A percentile compares a stretch with the other conserved stretches of the same genome.
phyloP scores from a whole-genome alignment of 2,797 vertebrate genomes.

The Lacerta bilineata region DNA sequence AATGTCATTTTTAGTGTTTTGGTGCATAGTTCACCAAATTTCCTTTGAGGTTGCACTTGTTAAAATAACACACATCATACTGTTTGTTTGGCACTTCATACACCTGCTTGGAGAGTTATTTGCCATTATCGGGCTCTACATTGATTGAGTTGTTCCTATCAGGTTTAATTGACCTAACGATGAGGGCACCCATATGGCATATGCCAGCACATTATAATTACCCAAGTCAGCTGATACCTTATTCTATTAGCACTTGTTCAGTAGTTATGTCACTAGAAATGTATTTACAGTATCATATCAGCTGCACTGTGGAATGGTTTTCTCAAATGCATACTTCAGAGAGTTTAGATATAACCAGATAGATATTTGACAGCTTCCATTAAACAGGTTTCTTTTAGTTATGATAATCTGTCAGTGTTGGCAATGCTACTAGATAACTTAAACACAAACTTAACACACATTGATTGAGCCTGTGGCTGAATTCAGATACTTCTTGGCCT shows the following conservation, averaged over 20 bases:
- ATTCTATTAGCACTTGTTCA: constrained; percentile 62
- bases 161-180: constrained; percentile 71
- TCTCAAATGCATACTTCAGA: neutral
- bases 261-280: constrained; percentile 27
- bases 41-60: constrained; percentile 55
- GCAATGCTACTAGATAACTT: neutral
- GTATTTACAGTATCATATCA: constrained; percentile 31
- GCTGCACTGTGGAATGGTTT: constrained; percentile 62
- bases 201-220: constrained; percentile 61
- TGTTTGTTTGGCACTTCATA: neutral
- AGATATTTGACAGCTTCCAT: neutral
- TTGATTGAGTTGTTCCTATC: constrained; percentile 54
- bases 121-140: constrained; percentile 63
- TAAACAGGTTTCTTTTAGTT: neutral
- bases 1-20: constrained; percentile 67
- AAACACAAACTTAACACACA: neutral
- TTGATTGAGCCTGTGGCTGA: neutral
- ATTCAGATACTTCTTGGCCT: neutral
- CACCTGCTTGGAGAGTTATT: constrained; percentile 32
- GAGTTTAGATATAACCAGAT: neutral
- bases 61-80: neutral
- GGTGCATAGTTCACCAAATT: constrained; percentile 58
- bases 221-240: constrained; percentile 52
- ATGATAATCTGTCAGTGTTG: neutral
- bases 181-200: constrained; percentile 46